Percentiles rank a stretch among this genome's conserved stretches.
Evolutionary conservation across 2,113 vertebrate genomes (phyloP).

Genomic region (Atherinomorus stipes): DNA sequence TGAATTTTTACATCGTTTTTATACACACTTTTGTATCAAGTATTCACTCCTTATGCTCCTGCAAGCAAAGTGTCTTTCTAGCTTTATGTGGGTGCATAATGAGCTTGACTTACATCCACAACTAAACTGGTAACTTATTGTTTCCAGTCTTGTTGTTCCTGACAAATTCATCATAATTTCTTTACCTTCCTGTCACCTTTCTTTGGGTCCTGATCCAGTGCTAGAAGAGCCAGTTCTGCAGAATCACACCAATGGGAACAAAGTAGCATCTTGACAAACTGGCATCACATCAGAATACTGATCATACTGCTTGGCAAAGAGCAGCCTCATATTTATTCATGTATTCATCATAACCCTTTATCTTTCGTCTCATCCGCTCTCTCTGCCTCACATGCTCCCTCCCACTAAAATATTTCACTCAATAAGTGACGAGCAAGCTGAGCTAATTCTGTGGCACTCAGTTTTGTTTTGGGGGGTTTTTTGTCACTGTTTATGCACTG

Average conservation of each 20-base stretch:
- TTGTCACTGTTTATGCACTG: background rate
- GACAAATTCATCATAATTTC: conserved; percentile 14
- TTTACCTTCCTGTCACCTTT: conserved; percentile 5
- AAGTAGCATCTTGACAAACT: conserved; percentile 21
- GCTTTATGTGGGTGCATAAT: background rate
- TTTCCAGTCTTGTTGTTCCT: background rate
- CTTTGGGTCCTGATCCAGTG: conserved; percentile 27
- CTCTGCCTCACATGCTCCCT: background rate
- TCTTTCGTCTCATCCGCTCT: conserved; percentile 26
- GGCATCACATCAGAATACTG: conserved; percentile 51
- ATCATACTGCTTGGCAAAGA: conserved; percentile 42
- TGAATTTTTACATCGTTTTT: background rate
- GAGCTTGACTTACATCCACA: background rate
- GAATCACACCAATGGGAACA: conserved; percentile 8
- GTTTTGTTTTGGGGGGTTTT: too few species aligned
- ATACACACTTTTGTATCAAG: background rate
- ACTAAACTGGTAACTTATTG: background rate
- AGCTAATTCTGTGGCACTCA: background rate
- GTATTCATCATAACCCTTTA: conserved; percentile 35
- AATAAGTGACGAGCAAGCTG: conserved; percentile 14
- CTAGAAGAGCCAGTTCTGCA: conserved; percentile 12
- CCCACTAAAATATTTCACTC: conserved; percentile 24
- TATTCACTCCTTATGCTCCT: conserved; percentile 8
- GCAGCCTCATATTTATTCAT: conserved; percentile 61
- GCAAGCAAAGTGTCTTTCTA: background rate